Evolutionary conservation across 2,113 vertebrate genomes (phyloP).

Genomic region (Australoheros scitulus): DNA sequence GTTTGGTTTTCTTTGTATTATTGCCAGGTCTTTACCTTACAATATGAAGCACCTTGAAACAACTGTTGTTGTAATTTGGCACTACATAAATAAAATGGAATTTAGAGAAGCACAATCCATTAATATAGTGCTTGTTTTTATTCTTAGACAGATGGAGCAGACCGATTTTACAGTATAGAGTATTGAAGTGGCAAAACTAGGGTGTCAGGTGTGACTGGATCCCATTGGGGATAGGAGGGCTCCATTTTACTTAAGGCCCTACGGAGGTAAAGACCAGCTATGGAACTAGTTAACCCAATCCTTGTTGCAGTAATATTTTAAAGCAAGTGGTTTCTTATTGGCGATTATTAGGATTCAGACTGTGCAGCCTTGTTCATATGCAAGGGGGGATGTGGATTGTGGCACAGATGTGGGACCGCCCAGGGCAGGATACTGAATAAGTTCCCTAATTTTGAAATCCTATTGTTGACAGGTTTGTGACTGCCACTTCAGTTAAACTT

Average conservation of each 20-base stretch:
- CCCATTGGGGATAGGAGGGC: not conserved
- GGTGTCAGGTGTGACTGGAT: not conserved
- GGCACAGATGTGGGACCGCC: not conserved
- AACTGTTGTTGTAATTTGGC: too few relatives aligned
- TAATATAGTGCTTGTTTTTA: not conserved
- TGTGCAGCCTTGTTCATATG: not conserved
- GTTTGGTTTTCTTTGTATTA: too few relatives aligned
- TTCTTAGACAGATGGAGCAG: not conserved
- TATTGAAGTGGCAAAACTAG: not conserved
- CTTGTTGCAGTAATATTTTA: not conserved
- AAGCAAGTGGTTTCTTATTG: not conserved
- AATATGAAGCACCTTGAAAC: too few relatives aligned
- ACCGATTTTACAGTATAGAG: not conserved
- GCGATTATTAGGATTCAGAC: not conserved
- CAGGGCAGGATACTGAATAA: not conserved
- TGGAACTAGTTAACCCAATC: not conserved
- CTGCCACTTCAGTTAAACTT: not conserved
- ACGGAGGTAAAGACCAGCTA: not conserved
- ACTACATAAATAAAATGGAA: too few relatives aligned
- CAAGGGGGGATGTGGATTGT: not conserved
- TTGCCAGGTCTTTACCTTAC: too few relatives aligned
- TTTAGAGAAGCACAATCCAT: not conserved
- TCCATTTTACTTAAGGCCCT: not conserved
- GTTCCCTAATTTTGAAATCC: not conserved
- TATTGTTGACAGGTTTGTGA: not conserved